Evolutionary conservation across 2,113 vertebrate species (phyloP), one percentile per base, ranked within the genome.

Genomic region (Nettapus auritus): DNA sequence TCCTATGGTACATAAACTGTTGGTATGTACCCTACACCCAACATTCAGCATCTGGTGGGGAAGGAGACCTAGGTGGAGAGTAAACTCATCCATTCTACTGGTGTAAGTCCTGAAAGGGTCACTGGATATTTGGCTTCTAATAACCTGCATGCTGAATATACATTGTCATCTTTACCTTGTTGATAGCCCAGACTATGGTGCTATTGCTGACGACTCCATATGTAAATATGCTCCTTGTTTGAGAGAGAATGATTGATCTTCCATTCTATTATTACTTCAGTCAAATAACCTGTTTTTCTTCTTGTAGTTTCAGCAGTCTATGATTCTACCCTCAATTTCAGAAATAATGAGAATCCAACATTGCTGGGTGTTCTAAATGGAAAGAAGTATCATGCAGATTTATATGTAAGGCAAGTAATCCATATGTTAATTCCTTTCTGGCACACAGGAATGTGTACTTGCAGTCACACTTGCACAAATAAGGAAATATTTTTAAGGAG

Each of bases 291-390:
- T 80, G 95, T 77, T 94, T 95, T 76, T 97, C 25, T 97, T 94
- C 89, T 94, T 98, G 70, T 97, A 99, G 99, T 98, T 97, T 98
- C 98, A 95, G 99, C 99, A 92, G 98, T 99, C 90, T 99, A 99
- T 96, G 99, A 99, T 97, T 99, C 98, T 96, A 99, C 99, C 11
- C 98, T 99, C 95, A 99, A 99, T 98, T 99, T 99, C 98, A 99
- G 98, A 98, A 98, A 99, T 97, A 99, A 99, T 56, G 98, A 99
- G 96, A 97, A 96, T 31, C 99, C 99, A 48, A 99, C 99, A 5
- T 93, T 99, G 95, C 98, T 99, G 89, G 99, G 98, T 82, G 94
- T 99, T 95, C 98, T 99, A 40, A 99, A 98, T 46, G 99, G 99
- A 93, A 98, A 98, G 97, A 99, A 99, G 82, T 99, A 99, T 42